Evolutionary conservation across 2,797 vertebrate genomes (phyloP).

Genomic region (Catamblyrhynchus diadema): DNA sequence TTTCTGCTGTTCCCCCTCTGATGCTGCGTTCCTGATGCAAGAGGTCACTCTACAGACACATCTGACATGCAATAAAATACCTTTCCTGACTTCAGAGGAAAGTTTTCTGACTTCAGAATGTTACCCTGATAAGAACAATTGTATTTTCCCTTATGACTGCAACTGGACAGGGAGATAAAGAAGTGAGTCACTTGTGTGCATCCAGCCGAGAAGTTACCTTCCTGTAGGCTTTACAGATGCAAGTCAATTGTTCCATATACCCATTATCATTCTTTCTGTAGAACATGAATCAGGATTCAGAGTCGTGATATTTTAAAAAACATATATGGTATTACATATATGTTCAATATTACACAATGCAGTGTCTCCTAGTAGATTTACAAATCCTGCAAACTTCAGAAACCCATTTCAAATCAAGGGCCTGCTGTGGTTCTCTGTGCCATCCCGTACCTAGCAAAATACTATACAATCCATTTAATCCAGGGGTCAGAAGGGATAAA

Average conservation of each 20-base stretch:
- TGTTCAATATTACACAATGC: background rate
- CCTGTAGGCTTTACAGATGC: background rate
- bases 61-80: background rate
- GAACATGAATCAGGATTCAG: background rate
- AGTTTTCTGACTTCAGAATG: background rate
- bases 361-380: background rate
- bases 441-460: background rate
- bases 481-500: background rate
- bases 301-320: background rate
- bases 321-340: background rate
- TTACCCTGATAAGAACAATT: background rate
- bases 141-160: background rate
- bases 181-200: background rate
- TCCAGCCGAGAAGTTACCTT: background rate
- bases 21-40: background rate
- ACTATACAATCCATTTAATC: background rate
- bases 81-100: background rate
- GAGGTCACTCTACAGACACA: background rate
- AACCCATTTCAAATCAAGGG: background rate
- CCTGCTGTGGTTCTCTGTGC: background rate
- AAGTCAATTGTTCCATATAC: background rate
- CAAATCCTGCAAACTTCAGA: background rate
- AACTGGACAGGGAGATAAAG: background rate
- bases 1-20: background rate
- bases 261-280: background rate